A percentile compares a stretch with the other conserved stretches of the same genome.
phyloP scores from a whole-genome alignment of 1,140 invertebrate species.

The Laupala kohalensis region DNA sequence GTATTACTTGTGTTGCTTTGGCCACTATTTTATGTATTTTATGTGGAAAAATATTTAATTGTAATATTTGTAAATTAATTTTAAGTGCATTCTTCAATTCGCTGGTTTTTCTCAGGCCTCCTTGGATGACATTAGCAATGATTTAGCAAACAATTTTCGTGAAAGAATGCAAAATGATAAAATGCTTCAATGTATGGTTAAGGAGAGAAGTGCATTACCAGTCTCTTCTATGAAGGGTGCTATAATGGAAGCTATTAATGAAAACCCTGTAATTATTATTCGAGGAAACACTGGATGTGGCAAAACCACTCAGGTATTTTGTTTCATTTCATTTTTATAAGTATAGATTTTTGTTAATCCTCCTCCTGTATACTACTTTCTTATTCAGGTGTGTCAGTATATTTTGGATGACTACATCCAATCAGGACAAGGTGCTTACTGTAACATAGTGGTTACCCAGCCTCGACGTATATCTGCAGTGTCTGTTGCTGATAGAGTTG shows the following conservation, averaged over 20 bases:
- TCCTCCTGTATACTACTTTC: neutral
- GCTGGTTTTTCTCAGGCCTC: constrained; percentile 36
- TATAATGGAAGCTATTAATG: constrained; percentile 74
- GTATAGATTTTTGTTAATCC: too few relatives aligned
- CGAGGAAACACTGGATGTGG: constrained; percentile 91
- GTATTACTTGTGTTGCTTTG: too few relatives aligned
- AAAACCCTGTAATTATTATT: constrained; percentile 77
- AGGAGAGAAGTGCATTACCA: constrained; percentile 57
- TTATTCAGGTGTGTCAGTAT: constrained; percentile 75
- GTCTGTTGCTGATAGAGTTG: constrained; percentile 82
- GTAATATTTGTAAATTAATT: neutral
- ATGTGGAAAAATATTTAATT: too few relatives aligned
- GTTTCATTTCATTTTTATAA: neutral
- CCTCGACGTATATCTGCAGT: constrained; percentile 89
- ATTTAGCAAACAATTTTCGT: constrained; percentile 50
- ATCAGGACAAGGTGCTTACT: constrained; percentile 67
- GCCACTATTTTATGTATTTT: too few relatives aligned
- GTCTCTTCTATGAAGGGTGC: constrained; percentile 54
- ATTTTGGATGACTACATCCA: constrained; percentile 89
- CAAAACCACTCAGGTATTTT: constrained; percentile 45
- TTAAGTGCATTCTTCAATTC: neutral
- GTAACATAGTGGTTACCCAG: constrained; percentile 85
- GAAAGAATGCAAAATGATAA: constrained; percentile 47
- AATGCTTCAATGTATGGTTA: constrained; percentile 45
- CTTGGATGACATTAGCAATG: constrained; percentile 67